A percentile compares a stretch with the other conserved stretches of the same genome.
These are phyloP conservation scores for Tupaia chinensis DNA, from an alignment of 2,113 vertebrate genomes.

Conservation along the genomic window DNA sequence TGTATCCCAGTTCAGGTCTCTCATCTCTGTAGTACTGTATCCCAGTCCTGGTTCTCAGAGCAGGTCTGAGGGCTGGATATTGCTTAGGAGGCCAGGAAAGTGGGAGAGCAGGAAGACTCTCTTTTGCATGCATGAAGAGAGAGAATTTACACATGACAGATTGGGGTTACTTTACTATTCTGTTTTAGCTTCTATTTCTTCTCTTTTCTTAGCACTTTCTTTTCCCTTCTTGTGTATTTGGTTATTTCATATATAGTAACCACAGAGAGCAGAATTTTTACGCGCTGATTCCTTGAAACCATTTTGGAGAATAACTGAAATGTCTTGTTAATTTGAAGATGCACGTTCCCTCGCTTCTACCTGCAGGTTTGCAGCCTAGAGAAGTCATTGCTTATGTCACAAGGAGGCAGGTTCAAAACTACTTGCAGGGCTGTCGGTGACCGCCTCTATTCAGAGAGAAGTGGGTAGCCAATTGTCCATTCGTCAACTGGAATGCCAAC, in stretches of 20 bases:
- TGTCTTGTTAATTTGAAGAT: slow-evolving; percentile 8
- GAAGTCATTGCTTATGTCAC: neutral
- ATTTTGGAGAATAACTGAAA: neutral
- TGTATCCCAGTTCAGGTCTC: no score
- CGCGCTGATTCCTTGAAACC: neutral
- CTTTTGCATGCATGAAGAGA: neutral
- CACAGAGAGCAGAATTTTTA: slow-evolving; percentile 16
- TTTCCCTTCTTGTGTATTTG: neutral
- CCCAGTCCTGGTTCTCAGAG: neutral
- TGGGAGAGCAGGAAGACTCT: neutral
- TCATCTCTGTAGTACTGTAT: neutral
- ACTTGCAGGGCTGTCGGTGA: neutral
- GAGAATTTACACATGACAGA: slow-evolving; percentile 4
- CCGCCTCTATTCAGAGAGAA: neutral
- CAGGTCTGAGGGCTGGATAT: neutral
- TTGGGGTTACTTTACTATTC: neutral
- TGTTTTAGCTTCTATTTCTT: slow-evolving; percentile 12
- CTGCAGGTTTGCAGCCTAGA: neutral
- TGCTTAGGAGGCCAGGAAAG: neutral
- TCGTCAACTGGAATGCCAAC: neutral
- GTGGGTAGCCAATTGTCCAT: neutral
- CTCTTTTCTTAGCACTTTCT: neutral
- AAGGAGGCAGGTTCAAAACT: neutral
- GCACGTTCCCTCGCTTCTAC: no score
- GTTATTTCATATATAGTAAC: neutral